Evolutionary conservation across 2,888 invertebrate genomes (phyloP).

Genomic region (Lymantria monacha): DNA sequence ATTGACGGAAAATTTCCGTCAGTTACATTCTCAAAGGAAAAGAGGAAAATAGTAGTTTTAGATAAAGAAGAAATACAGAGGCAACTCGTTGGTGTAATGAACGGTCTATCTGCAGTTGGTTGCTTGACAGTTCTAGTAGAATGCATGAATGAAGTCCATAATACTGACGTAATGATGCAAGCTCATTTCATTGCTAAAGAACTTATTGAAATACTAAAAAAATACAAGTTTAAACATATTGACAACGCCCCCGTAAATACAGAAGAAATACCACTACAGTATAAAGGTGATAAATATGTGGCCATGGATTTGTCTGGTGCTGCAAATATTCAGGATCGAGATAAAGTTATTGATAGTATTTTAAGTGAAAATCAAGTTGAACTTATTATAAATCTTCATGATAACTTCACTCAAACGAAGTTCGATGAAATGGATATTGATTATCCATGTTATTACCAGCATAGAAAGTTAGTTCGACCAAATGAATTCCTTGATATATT

Average conservation of each 20-base stretch:
- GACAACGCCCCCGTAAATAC: conserved; percentile 11
- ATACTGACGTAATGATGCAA: conserved; percentile 84
- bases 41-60: conserved; percentile 74
- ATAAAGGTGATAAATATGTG: conserved; percentile 10
- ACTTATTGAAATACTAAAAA: conserved; percentile 63
- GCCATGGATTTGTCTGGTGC: conserved; percentile 14
- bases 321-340: conserved; percentile 32
- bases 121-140: not conserved
- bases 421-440: too few relatives aligned
- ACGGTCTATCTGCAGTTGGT: conserved; percentile 75
- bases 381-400: not conserved
- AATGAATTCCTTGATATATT: conserved; percentile 43
- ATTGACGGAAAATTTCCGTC: conserved; percentile 84
- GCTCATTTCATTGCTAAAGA: conserved; percentile 57
- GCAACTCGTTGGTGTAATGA: conserved; percentile 83
- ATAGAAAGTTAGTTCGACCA: conserved; percentile 26
- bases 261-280: conserved; percentile 1
- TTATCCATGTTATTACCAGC: too few relatives aligned
- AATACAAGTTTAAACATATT: conserved; percentile 59
- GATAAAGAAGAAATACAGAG: conserved; percentile 82
- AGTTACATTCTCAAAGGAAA: too few relatives aligned
- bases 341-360: not conserved
- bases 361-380: not conserved
- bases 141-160: conserved; percentile 83
- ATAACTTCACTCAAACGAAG: too few relatives aligned